A percentile compares a stretch with the other conserved stretches of the same genome.
These are phyloP conservation scores for Lysiphlebus fabarum DNA, from an alignment of 1,140 invertebrate genomes.

Conservation along the genomic window DNA sequence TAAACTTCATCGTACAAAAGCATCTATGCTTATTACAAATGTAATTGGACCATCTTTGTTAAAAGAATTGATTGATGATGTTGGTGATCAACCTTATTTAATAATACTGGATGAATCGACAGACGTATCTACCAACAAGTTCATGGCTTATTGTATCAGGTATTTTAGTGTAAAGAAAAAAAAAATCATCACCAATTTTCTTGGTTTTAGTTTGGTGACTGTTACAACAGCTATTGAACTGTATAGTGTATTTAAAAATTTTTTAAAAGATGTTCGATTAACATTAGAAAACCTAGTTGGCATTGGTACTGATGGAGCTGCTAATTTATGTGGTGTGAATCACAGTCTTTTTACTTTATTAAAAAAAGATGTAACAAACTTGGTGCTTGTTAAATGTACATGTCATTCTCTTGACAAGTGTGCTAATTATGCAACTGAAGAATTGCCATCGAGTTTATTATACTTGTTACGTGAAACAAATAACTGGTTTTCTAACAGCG, in stretches of 20 bases:
- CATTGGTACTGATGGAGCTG: constrained; percentile 31
- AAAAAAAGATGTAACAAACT: constrained; percentile 23
- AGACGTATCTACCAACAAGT: constrained; percentile 27
- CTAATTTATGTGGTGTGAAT: constrained; percentile 28
- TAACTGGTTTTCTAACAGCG: constrained; percentile 30
- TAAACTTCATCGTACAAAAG: constrained; percentile 38
- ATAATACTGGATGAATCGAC: constrained; percentile 32
- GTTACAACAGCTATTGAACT: constrained; percentile 23
- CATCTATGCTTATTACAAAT: constrained; percentile 31
- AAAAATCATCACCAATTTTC: constrained; percentile 26
- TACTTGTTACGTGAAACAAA: constrained; percentile 30
- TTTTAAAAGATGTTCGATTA: constrained; percentile 15
- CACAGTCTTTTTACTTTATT: constrained; percentile 28
- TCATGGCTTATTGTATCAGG: constrained; percentile 27
- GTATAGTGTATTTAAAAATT: not conserved
- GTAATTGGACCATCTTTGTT: constrained; percentile 28
- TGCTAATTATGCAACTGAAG: constrained; percentile 26
- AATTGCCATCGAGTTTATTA: constrained; percentile 29
- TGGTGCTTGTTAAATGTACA: constrained; percentile 27
- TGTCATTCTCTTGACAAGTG: constrained; percentile 25
- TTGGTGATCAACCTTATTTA: constrained; percentile 25
- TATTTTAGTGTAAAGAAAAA: constrained; percentile 23
- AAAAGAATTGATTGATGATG: constrained; percentile 25
- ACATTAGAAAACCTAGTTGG: constrained; percentile 23
- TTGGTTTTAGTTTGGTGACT: constrained; percentile 24